Evolutionary conservation across 2,113 vertebrate species (phyloP), one percentile per base, ranked within the genome.

Genomic region (Neotoma lepida): DNA sequence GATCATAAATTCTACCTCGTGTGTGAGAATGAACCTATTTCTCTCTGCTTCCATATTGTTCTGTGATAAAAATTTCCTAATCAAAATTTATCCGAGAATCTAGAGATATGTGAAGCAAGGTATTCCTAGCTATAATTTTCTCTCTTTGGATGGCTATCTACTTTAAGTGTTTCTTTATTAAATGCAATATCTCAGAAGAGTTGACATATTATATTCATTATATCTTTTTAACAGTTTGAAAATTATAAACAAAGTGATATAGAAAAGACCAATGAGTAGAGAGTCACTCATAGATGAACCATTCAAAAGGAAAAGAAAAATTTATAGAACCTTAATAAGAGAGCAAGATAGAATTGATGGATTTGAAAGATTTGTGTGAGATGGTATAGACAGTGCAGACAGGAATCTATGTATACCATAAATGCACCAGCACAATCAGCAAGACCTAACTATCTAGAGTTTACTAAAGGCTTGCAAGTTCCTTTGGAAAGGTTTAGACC

Each of bases 131-230:
- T 90, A 56, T 92, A 91, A 81, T 71, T 84, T 88, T 89, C 46
- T 84, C 2, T 66, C 56, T 92, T 95, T 30, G 5, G 4, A 51
- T 92, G 10, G 8, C 41, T 44, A 77, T 70, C 10, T 89, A 86
- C 24, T 94, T 9, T 73, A 93, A 88, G 90, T 88, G 88, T 82
- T 93, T 96, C 33, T 88, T 94, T 89, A 90, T 46, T 64, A 35
- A 81, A 74, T 26, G n/a, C 3, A 86, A 1, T 82, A 93, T 93
- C 39, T 92, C 81, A 94, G 61, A 76, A 94, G 35, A 77, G 0
- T 1, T 49, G 54, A 49, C n/a, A 86, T 26, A 81, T 93, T 87
- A 54, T 51, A 66, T 90, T 88, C 73, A 88, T 86, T 49, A 82
- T 87, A 76, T 78, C 74, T 93, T 93, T 30, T 88, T 73, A 7